phyloP scores from a whole-genome alignment of 2,113 vertebrate genomes.

The Turdus rufiventris region DNA sequence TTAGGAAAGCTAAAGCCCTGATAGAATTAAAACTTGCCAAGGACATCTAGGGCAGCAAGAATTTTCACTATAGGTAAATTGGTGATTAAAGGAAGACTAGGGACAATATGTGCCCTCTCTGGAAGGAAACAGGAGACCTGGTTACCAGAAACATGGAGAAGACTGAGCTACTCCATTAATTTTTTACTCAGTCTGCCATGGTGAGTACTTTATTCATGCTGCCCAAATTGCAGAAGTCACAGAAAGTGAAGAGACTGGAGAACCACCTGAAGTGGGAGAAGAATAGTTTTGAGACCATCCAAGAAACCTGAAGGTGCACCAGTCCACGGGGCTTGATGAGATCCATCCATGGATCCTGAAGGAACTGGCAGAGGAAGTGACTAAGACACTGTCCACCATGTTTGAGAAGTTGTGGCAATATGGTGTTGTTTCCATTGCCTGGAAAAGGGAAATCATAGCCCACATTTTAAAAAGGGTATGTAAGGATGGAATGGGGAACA shows the following conservation, averaged over 20 bases:
- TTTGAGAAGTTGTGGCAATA: background rate
- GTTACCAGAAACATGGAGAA: background rate
- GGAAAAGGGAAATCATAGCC: background rate
- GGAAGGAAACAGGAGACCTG: background rate
- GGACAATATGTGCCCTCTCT: background rate
- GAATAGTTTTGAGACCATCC: background rate
- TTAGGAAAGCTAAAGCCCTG: background rate
- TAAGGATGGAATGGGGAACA: background rate
- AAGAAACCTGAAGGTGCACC: background rate
- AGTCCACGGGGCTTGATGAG: background rate
- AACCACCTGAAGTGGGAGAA: background rate
- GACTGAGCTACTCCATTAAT: background rate
- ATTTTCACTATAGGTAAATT: background rate
- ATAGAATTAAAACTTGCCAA: background rate
- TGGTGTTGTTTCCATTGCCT: background rate
- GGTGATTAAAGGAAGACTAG: background rate
- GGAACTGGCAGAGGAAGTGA: background rate
- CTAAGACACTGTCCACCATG: background rate
- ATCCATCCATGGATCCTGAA: background rate
- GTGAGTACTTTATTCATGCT: background rate
- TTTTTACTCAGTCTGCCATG: background rate
- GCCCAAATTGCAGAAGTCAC: background rate
- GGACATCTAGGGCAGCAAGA: background rate
- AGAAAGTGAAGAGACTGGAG: background rate
- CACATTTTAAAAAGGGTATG: background rate